Evolutionary conservation across 2,797 vertebrate genomes (phyloP).

Genomic region (Gobionotothen gibberifrons): DNA sequence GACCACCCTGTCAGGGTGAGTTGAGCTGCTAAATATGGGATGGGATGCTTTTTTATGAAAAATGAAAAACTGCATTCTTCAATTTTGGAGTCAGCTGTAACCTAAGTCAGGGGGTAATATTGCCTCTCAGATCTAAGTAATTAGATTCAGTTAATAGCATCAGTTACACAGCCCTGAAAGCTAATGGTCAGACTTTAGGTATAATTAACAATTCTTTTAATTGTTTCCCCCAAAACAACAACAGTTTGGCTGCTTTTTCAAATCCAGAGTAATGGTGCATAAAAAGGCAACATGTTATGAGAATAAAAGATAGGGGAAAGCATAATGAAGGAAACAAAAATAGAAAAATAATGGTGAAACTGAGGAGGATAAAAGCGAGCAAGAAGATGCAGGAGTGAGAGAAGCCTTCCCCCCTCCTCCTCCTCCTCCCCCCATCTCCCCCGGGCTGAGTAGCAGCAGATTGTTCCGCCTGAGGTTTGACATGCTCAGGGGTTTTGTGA

Average conservation of each 20-base stretch:
- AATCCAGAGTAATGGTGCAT: slow-evolving; percentile 24
- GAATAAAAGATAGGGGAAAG: slow-evolving; percentile 19
- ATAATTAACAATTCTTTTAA: slow-evolving; percentile 1
- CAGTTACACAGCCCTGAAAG: slow-evolving; percentile 13
- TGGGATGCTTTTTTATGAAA: slow-evolving; percentile 44
- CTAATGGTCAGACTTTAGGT: slow-evolving; percentile 32
- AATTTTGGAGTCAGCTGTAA: slow-evolving; percentile 49
- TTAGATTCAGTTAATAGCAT: slow-evolving; percentile 38
- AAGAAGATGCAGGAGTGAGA: slow-evolving; percentile 20
- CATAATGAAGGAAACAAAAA: slow-evolving; percentile 5
- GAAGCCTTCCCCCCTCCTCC: slow-evolving; percentile 39
- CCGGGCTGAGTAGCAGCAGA: slow-evolving; percentile 49
- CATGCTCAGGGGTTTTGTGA: slow-evolving; percentile 78
- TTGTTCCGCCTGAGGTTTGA: slow-evolving; percentile 58
- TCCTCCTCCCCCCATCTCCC: slow-evolving; percentile 19
- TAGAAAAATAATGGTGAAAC: neutral
- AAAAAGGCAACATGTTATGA: slow-evolving; percentile 2
- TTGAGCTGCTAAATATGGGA: slow-evolving; percentile 40
- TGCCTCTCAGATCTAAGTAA: slow-evolving; percentile 29
- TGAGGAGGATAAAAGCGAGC: neutral
- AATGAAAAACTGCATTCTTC: slow-evolving; percentile 47
- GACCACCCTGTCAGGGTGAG: slow-evolving; percentile 57
- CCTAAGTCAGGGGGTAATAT: slow-evolving; percentile 33
- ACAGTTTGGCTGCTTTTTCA: slow-evolving; percentile 21
- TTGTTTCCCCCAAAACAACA: slow-evolving; percentile 18